Evolutionary conservation across 2,797 vertebrate species (phyloP), one percentile per base, ranked within the genome.

Genomic region (Sebastes aleutianus): DNA sequence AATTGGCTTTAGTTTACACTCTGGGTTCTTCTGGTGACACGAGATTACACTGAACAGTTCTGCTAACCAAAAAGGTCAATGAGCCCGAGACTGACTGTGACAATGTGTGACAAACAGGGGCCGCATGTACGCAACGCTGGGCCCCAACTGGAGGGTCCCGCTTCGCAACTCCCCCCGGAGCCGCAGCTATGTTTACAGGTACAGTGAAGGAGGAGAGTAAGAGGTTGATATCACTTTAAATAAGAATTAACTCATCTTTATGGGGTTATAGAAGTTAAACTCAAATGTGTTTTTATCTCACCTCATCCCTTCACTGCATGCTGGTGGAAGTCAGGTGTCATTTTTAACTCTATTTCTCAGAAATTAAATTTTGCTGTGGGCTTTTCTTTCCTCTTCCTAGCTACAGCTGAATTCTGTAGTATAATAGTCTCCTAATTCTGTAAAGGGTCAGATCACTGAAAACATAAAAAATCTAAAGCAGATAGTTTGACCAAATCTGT

Each of bases 101-200:
- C 59, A 47, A 91, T 96, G 94, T 94, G 79, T 93, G 84, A 91
- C 88, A 90, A 96, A 96, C 96, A 98, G 98, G 96, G 97, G 97
- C 80, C 98, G 97, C 81, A 96, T 99, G 92, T 99, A 99, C 58
- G 97, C 98, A 84, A 99, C 98, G 0, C 95, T 99, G 93, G 98
- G 98, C 76, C 98, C 98, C 89, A 99, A 99, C 95, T 99, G 98
- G 98, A 96, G 96, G 91, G 97, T 97, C 87, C 97, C 97, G 0
- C 95, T 97, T 75, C 96, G 96, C 91, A 98, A 95, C 94, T 98
- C 98, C 87, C 97, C 97, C 80, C 93, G 98, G 89, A 97, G 95
- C 91, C 96, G 91, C 92, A 97, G 96, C 96, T 98, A 97, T 90
- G 92, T 97, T 89, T 97, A 97, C 96, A 98, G 98, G 98, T 99